Evolutionary conservation across 2,888 invertebrate genomes (phyloP).

Genomic region (Ariolimax columbianus): DNA sequence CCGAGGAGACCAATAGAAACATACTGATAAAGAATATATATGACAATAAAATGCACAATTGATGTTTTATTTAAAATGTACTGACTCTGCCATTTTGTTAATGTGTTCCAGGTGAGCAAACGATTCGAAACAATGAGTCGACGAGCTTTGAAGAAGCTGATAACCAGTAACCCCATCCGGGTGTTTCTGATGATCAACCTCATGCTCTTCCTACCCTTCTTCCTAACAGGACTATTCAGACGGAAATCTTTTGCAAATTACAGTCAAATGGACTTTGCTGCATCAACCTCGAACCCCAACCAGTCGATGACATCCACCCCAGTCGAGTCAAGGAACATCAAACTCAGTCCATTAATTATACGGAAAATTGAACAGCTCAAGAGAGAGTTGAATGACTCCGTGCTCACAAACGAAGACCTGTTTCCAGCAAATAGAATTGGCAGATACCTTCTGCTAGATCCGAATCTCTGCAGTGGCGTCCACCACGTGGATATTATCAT

Average conservation of each 20-base stretch:
- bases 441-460: constrained; percentile 26
- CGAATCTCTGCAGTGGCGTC: constrained; percentile 6
- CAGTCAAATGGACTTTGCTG: not conserved
- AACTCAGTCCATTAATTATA: not conserved
- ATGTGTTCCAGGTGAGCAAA: not conserved
- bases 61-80: not conserved
- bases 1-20: too few species aligned
- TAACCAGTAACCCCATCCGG: not conserved
- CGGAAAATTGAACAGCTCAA: constrained; percentile 26
- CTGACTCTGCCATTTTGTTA: not conserved
- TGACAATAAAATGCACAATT: not conserved
- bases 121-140: not conserved
- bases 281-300: not conserved
- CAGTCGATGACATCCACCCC: not conserved
- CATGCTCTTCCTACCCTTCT: not conserved
- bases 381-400: constrained; percentile 20
- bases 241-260: not conserved
- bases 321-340: not conserved
- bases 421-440: constrained; percentile 38
- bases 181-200: constrained; percentile 9
- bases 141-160: constrained; percentile 6
- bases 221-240: not conserved
- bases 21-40: too few species aligned
- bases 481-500: constrained; percentile 40
- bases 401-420: not conserved